Evolutionary conservation across 2,113 vertebrate genomes (phyloP), one percentile per base, ranked within the genome.

Genomic region (Prietella phreatophila): DNA sequence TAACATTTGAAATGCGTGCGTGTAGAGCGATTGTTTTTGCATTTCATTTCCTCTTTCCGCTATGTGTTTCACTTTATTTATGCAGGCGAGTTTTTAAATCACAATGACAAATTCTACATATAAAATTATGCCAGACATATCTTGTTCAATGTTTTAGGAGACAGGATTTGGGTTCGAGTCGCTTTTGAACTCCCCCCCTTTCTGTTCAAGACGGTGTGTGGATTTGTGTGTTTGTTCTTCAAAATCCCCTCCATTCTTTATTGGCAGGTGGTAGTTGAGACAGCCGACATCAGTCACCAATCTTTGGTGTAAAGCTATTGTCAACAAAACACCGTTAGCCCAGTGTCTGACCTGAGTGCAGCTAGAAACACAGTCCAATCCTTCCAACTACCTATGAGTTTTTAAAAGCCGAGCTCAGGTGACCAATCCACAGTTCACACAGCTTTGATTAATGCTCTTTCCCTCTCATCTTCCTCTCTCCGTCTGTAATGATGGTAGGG

Each of bases 221-320:
- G 86, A 92, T 91, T 65, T 87, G 76, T 82, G 67, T 86, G 71
- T 91, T 89, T 91, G 90, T 89, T 91, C 84, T 85, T 47, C 81
- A 75, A 81, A 91, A 88, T 85, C 82, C 83, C 82, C 71, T 61
- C 85, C 88, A 90, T 92, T 91, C 90, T 82, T 89, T 88, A 83
- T 85, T 88, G 88, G 89, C 91, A 91, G 91, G 88, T 90, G 88
- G 81, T 89, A 91, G 85, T 89, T 90, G 87, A 90, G 90, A 87
- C 84, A 87, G 82, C 58, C 50, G 83, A 85, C 87, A 87, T 87
- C 87, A 90, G 85, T 89, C 88, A 85, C 83, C 82, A 87, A 63
- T 85, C 82, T 89, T 86, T 87, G 73, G 81, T 78, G 88, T 75
- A 90, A 82, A 82, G 61, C 87, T 90, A 82, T 91, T 91, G 90